Conservation (phyloP, 2,888 invertebrate species). For the Falcaria lacertinaria region DNA sequence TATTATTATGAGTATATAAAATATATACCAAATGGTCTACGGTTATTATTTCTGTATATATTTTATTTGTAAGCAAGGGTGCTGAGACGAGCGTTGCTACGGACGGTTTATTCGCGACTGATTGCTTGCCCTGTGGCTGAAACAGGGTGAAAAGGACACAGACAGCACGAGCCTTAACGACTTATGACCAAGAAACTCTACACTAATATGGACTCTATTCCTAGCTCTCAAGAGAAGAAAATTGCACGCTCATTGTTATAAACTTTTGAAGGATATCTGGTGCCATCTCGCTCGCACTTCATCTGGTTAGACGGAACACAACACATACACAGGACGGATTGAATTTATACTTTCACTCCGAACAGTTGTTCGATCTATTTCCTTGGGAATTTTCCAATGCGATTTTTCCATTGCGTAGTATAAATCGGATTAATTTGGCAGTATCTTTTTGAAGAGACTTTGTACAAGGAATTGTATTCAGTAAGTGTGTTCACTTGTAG, state of each 20-base stretch:
- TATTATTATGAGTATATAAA: constrained; percentile 4
- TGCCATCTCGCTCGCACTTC: constrained; percentile 58
- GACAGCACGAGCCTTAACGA: constrained; percentile 26
- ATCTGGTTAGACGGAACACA: constrained; percentile 66
- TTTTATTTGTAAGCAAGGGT: constrained; percentile 30
- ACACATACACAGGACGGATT: constrained; percentile 66
- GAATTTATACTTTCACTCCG: constrained; percentile 60
- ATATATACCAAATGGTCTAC: constrained; percentile 27
- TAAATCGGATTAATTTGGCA: not conserved
- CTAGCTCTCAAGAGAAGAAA: constrained; percentile 6
- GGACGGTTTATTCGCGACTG: constrained; percentile 75
- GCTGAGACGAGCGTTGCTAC: constrained; percentile 50
- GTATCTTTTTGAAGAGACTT: constrained; percentile 1
- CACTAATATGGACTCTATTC: constrained; percentile 22
- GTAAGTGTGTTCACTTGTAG: not conserved
- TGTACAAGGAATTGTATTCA: constrained; percentile 2
- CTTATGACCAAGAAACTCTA: constrained; percentile 26
- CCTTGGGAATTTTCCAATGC: constrained; percentile 29
- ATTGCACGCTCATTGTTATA: constrained; percentile 18
- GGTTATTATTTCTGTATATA: constrained; percentile 18
- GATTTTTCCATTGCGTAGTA: constrained; percentile 21
- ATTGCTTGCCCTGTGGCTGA: constrained; percentile 58
- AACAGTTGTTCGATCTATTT: constrained; percentile 36
- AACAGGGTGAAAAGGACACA: constrained; percentile 74
- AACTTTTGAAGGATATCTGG: constrained; percentile 64